These are phyloP conservation scores for Ctena decussata DNA, from an alignment of 2,888 invertebrate genomes.

Conservation along the genomic window DNA sequence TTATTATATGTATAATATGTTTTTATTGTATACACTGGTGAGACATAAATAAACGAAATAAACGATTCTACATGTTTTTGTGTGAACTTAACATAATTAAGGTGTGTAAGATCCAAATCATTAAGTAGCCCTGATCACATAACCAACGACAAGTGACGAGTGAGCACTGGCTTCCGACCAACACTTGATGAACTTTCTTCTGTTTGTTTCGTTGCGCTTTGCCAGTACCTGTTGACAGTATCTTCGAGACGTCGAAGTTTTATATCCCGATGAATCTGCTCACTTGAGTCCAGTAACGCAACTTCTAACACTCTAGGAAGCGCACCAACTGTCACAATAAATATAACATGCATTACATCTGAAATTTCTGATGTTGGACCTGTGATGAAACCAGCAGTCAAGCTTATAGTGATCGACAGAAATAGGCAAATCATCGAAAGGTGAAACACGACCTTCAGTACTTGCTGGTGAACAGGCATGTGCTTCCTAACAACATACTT, in stretches of 20 bases:
- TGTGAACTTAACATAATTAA: no score
- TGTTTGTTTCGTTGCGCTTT: neutral
- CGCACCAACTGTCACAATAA: conserved; percentile 47
- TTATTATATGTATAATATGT: no score
- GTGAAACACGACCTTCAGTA: conserved; percentile 21
- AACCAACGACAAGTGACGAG: no score
- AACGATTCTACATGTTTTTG: no score
- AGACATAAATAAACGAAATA: no score
- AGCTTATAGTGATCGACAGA: conserved; percentile 15
- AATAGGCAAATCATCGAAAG: conserved; percentile 18
- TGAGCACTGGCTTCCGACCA: no score
- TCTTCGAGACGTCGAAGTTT: neutral
- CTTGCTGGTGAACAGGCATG: conserved; percentile 34
- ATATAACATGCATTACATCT: conserved; percentile 55
- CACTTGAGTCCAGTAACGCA: conserved; percentile 22
- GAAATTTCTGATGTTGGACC: conserved; percentile 25
- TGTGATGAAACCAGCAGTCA: neutral
- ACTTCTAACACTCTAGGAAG: conserved; percentile 47
- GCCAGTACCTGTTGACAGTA: neutral
- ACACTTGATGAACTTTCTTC: neutral
- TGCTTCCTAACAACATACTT: conserved; percentile 20
- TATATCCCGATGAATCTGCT: conserved; percentile 37
- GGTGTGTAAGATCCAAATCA: no score
- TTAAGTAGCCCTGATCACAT: no score
- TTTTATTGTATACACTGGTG: no score